phyloP scores from a whole-genome alignment of 1,140 invertebrate species.

The Lethrus apterus region DNA sequence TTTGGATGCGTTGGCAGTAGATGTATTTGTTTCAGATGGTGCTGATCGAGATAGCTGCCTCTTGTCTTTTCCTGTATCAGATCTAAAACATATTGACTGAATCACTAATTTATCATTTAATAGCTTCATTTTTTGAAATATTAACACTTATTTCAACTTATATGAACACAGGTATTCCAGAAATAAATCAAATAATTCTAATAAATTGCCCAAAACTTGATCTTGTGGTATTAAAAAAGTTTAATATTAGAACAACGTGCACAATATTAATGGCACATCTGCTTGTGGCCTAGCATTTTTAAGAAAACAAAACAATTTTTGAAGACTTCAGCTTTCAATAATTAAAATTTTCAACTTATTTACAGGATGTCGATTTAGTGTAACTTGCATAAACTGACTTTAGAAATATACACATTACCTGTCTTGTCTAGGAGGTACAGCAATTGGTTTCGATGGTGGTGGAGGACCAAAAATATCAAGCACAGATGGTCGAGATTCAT shows the following conservation, averaged over 20 bases:
- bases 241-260: not conserved
- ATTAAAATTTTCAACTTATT: not conserved
- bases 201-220: not conserved
- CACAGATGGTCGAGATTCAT: slow-evolving; percentile 48
- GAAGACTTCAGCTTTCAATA: not conserved
- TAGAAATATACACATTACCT: slow-evolving; percentile 11
- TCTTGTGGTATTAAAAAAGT: not conserved
- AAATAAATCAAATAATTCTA: slow-evolving; percentile 3
- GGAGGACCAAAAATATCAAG: slow-evolving; percentile 49
- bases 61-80: not conserved
- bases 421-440: slow-evolving; percentile 37
- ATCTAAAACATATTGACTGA: not conserved
- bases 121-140: not conserved
- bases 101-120: not conserved
- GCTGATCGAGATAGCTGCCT: slow-evolving; percentile 5
- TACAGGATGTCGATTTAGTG: not conserved
- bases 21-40: slow-evolving; percentile 17
- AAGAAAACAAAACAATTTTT: not conserved
- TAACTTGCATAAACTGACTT: slow-evolving; percentile 21
- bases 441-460: slow-evolving; percentile 42
- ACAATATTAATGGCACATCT: not conserved
- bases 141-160: not conserved
- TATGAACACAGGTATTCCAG: not conserved
- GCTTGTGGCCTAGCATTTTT: not conserved
- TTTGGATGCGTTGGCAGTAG: too few relatives aligned